phyloP scores from a whole-genome alignment of 1,140 invertebrate species.

The Schlechtendalia chinensis region DNA sequence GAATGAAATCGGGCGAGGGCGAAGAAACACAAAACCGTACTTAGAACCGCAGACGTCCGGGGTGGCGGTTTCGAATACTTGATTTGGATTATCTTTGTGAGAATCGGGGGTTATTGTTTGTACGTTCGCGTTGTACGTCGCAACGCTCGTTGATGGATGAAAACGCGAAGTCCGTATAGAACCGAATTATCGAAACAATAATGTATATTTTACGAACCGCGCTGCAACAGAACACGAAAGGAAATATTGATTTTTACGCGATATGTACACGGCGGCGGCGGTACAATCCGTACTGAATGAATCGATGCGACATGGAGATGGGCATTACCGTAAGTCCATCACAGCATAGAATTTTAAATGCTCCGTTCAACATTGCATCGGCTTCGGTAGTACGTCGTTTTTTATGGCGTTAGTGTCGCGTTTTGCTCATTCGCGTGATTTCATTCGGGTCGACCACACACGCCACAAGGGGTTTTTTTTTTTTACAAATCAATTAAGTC shows the following conservation, averaged over 20 bases:
- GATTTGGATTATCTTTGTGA: slow-evolving; percentile 22
- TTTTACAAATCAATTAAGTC: no score
- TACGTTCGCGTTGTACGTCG: not conserved
- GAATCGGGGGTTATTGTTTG: not conserved
- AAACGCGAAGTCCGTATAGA: not conserved
- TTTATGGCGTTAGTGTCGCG: no score
- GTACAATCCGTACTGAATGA: not conserved
- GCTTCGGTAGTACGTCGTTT: no score
- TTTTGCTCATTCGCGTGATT: no score
- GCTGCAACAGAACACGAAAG: not conserved
- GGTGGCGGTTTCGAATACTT: slow-evolving; percentile 33
- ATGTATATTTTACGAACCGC: not conserved
- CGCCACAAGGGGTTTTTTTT: no score
- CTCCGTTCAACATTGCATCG: no score
- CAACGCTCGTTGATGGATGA: not conserved
- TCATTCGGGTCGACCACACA: no score
- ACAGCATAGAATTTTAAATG: no score
- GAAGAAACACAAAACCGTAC: slow-evolving; percentile 18
- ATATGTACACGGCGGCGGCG: not conserved
- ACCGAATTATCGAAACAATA: not conserved
- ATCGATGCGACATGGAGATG: not conserved
- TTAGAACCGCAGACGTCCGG: not conserved
- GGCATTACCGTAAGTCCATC: not conserved
- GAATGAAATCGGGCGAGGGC: not conserved
- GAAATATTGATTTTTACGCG: not conserved